Evolutionary conservation across 1,140 invertebrate species (phyloP), one percentile per base, ranked within the genome.

Genomic region (Leptopilina clavipes): DNA sequence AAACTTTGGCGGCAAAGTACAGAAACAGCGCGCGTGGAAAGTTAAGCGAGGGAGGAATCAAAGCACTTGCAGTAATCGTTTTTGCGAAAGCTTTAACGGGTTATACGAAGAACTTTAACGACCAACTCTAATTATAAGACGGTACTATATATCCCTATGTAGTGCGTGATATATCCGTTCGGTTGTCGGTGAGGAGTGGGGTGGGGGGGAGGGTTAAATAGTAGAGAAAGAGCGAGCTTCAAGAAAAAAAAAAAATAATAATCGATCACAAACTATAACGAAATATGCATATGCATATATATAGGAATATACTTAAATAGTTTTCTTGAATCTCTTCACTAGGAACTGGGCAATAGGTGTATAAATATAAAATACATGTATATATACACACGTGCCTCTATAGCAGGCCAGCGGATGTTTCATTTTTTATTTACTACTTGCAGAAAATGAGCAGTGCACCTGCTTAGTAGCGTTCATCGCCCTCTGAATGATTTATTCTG

Each of bases 401-500:
- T 14, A 65, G 25, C 14, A 6, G 8, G 12, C 22, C 59, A 17
- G 6, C 48, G 59, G 59, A 65, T 65, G 25, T 65, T 31, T 65
- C 59, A 65, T 65, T 65, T 65, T 65, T 65, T 65, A 65, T 65
- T 65, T 65, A 65, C 31, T 65, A 65, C 25, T n/a, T 9, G 12
- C 22, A 65, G 59, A 65, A 40, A 65, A 65, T 65, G 59, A 25
- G 59, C 22, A 65, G 22, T 65, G 59, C 59, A 65, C 59, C 59
- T 65, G 59, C 25, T 65, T 65, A 65, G 59, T 31, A 22, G 59
- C 59, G 59, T 65, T 65, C 59, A 65, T 65, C 59, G 59, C 25
- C 59, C 59, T 65, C 59, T 65, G 59, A 65, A 65, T 65, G 59
- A 65, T 65, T 65, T 65, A 65, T 65, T 65, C 59, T 22, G 11